phyloP scores from a whole-genome alignment of 1,140 invertebrate species.

The Hetaerina americana region DNA sequence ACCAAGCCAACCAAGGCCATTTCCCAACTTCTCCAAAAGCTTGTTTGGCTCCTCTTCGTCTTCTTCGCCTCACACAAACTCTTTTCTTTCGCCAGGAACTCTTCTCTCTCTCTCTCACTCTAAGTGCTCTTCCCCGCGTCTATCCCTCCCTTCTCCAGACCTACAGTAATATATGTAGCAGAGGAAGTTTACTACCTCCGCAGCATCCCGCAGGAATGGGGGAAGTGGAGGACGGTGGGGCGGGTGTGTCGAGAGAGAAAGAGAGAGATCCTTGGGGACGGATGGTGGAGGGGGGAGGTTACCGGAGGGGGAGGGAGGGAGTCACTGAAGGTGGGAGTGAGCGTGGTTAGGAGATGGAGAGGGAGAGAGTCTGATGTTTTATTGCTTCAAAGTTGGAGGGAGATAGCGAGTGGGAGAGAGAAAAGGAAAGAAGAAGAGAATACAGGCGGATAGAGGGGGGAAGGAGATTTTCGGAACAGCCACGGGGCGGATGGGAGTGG shows the following conservation, averaged over 20 bases:
- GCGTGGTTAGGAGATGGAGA: too few relatives aligned
- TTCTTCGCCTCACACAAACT: too few relatives aligned
- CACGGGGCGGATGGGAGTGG: too few relatives aligned
- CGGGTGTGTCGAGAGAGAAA: too few relatives aligned
- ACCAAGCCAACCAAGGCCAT: too few relatives aligned
- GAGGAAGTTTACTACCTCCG: neutral
- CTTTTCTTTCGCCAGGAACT: neutral
- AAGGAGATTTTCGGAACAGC: neutral
- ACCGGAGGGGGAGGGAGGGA: too few relatives aligned
- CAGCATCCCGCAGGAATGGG: neutral
- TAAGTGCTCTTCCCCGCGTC: neutral
- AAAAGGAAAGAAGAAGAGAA: neutral
- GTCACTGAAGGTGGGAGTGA: too few relatives aligned
- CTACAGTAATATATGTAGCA: neutral
- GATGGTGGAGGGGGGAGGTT: too few relatives aligned
- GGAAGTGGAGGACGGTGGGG: neutral
- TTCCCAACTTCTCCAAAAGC: neutral
- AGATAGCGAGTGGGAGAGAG: neutral
- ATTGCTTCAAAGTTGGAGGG: neutral
- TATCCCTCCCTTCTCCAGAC: neutral
- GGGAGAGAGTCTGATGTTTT: too few relatives aligned
- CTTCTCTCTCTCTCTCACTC: too few relatives aligned
- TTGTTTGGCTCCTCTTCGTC: neutral
- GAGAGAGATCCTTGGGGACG: too few relatives aligned
- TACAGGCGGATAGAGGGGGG: neutral